Evolutionary conservation across 92 coral and sea anemone species (phyloP), one percentile per base, ranked within the genome.

Genomic region (Palythoa grandiflora): DNA sequence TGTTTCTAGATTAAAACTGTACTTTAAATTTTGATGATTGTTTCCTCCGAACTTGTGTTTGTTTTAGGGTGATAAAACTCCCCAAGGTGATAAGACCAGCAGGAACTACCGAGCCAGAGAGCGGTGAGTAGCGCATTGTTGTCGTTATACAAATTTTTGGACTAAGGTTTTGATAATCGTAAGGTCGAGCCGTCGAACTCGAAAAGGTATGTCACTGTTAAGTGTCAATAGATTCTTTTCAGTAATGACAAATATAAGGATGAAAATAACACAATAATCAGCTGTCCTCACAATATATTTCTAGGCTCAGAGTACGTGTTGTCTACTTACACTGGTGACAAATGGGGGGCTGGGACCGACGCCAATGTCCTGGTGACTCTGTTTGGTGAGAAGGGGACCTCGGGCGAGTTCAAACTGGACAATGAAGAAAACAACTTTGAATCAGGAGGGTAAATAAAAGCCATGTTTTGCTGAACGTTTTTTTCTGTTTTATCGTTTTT

Each of bases 291-390:
- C 1, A 44, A 48, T 21, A 12, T 44, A 0, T 81, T 52, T 38
- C 65, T 47, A 81, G 86, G 86, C 66, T 19, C 86, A 40, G 86
- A 81, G 13, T 81, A 81, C 15, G 75, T 81, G 7, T 14, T 81
- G 16, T 81, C 75, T 77, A 89, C 94, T 40, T 90, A 90, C 87
- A 95, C 98, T 57, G 96, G 96, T 4, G 88, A 87, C 61, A 73
- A 60, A 66, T 91, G 94, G 85, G 95, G 96, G 1, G 95, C 95
- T 88, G 98, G 98, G 47, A 95, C 98, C 55, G 96, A 95, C 76
- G 96, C 98, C 50, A 95, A 95, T 76, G 96, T 95, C 1, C 87
- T 94, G 21, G 53, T 94, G 75, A 95, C 94, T 78, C 91, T 95
- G 90, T 89, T 90, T 94, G 98, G 98, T 66, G 95, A 93, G 80